Conservation (phyloP, 2,113 vertebrate species). For the Oreochromis spilurus region DNA sequence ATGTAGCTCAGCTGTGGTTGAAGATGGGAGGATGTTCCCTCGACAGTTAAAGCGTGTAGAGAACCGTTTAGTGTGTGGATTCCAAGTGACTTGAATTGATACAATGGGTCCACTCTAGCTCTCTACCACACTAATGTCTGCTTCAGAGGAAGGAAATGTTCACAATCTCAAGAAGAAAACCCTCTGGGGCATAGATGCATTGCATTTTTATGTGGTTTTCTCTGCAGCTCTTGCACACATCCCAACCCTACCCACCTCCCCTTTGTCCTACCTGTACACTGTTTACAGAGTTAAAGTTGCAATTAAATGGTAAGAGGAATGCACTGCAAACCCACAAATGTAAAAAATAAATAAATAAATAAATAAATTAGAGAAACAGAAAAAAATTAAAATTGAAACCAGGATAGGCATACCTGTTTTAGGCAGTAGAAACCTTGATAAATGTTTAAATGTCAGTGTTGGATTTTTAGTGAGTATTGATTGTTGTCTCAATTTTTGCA, state of each 20-base stretch:
- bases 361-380: not conserved
- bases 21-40: not conserved
- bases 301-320: not conserved
- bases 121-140: not conserved
- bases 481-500: constrained; percentile 10
- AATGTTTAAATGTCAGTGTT: not conserved
- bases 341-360: fast-evolving
- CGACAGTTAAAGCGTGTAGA: not conserved
- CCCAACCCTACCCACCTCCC: not conserved
- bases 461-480: not conserved
- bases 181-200: not conserved
- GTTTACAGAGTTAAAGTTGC: not conserved
- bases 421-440: not conserved
- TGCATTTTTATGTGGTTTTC: not conserved
- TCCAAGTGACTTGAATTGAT: not conserved
- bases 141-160: not conserved
- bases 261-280: not conserved
- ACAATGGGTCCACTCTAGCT: not conserved
- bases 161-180: not conserved
- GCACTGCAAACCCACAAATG: not conserved
- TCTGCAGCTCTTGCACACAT: not conserved
- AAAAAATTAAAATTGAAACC: not conserved
- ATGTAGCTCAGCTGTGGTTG: not conserved
- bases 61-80: not conserved
- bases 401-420: not conserved